These are phyloP conservation scores for Belonocnema kinseyi DNA, from an alignment of 1,140 invertebrate genomes.

Conservation along the genomic window DNA sequence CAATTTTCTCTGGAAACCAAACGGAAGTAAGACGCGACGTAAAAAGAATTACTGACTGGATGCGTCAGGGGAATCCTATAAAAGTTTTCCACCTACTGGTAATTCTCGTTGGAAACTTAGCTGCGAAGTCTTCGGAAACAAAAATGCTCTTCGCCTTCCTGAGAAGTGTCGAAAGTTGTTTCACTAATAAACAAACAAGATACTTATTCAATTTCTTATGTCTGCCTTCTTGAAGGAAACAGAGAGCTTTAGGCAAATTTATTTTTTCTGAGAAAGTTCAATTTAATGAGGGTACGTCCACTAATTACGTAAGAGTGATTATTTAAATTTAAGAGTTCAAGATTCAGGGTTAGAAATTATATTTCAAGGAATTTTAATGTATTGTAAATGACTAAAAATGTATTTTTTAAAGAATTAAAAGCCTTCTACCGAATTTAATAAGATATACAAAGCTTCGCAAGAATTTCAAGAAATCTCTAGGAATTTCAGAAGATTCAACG, in stretches of 20 bases:
- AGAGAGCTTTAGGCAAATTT: slow-evolving; percentile 22
- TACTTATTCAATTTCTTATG: slow-evolving; percentile 6
- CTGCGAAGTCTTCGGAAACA: neutral
- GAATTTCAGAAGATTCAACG: no score
- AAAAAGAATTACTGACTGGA: slow-evolving; percentile 16
- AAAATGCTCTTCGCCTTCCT: slow-evolving; percentile 7
- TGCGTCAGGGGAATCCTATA: slow-evolving; percentile 7
- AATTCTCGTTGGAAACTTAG: slow-evolving; percentile 28
- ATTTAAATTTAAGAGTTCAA: no score
- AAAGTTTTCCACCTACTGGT: slow-evolving; percentile 17
- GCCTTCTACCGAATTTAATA: no score
- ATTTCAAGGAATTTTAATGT: no score
- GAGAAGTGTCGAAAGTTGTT: slow-evolving; percentile 30
- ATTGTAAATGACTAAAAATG: no score
- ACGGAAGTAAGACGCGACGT: neutral
- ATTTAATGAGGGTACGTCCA: neutral
- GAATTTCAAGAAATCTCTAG: no score
- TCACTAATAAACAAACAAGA: slow-evolving; percentile 24
- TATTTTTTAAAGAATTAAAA: no score
- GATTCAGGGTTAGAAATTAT: no score
- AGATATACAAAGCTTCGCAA: no score
- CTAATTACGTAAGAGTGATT: no score
- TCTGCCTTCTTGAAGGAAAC: neutral
- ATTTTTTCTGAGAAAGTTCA: neutral
- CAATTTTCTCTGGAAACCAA: neutral